phyloP scores from a whole-genome alignment of 2,113 vertebrate species.

The Aegypius monachus region DNA sequence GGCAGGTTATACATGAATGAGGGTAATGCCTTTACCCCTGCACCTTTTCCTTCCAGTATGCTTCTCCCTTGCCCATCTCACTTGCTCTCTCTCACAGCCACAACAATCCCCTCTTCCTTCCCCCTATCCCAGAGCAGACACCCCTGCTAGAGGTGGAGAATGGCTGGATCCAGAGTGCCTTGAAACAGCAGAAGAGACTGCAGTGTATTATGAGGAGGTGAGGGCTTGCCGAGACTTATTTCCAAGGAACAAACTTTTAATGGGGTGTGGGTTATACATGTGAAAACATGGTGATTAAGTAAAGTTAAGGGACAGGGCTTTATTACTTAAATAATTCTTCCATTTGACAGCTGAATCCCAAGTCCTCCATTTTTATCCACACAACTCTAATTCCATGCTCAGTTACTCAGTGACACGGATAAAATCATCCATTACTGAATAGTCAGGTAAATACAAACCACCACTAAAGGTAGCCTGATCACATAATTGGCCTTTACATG shows the following conservation, averaged over 20 bases:
- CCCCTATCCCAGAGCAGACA: neutral
- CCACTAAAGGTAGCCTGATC: neutral
- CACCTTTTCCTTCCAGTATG: neutral
- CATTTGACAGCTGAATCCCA: neutral
- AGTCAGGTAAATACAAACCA: neutral
- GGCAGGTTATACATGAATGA: neutral
- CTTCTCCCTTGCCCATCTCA: neutral
- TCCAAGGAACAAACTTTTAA: neutral
- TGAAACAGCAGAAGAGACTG: neutral
- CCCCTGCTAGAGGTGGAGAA: neutral
- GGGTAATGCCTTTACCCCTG: neutral
- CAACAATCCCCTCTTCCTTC: neutral
- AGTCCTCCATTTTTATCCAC: neutral
- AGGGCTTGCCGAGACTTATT: neutral
- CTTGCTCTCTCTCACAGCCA: neutral
- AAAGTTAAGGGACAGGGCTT: neutral
- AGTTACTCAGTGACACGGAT: neutral
- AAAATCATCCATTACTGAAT: neutral
- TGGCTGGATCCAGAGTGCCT: neutral
- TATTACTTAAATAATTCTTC: neutral
- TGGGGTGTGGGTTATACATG: neutral
- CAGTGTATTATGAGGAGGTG: fast-evolving
- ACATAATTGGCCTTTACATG: fast-evolving
- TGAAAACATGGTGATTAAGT: neutral
- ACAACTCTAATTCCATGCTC: neutral